These are phyloP conservation scores for Temnothorax unifasciatus DNA, from an alignment of 2,888 invertebrate species.

Conservation along the genomic window DNA sequence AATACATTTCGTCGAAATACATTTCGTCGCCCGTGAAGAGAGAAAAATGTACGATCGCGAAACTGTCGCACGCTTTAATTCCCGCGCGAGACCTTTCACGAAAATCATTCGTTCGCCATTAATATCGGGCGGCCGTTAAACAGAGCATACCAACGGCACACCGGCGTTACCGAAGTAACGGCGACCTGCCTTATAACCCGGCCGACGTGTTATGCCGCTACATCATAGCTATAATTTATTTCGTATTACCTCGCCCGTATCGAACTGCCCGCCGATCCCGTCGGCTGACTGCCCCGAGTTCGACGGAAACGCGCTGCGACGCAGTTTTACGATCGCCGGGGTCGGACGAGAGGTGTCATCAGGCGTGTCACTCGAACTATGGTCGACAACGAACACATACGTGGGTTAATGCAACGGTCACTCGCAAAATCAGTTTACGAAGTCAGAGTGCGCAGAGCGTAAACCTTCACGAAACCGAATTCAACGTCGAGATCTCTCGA, in stretches of 20 bases:
- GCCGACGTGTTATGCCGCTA: conserved; percentile 43
- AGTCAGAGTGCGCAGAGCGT: background rate
- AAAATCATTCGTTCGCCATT: conserved; percentile 43
- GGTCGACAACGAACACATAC: background rate
- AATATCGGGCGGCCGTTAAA: conserved; percentile 43
- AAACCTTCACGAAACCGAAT: background rate
- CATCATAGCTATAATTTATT: conserved; percentile 66
- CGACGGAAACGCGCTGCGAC: conserved; percentile 31
- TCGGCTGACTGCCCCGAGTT: conserved; percentile 25
- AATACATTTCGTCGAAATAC: background rate
- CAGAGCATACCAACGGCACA: background rate
- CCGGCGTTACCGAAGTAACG: conserved; percentile 7
- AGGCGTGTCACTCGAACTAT: conserved; percentile 18
- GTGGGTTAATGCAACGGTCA: conserved; percentile 27
- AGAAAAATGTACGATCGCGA: background rate
- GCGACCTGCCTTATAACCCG: conserved; percentile 40
- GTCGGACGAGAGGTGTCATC: conserved; percentile 40
- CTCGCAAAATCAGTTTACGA: conserved; percentile 13
- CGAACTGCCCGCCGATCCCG: conserved; percentile 57
- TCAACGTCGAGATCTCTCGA: background rate
- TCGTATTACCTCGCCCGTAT: conserved; percentile 62
- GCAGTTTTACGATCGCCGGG: conserved; percentile 52
- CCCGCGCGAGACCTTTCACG: conserved; percentile 38
- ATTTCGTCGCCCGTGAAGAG: background rate
- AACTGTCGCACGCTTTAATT: conserved; percentile 31